phyloP scores from a whole-genome alignment of 2,113 vertebrate species.

The Hippocampus mohnikei region DNA sequence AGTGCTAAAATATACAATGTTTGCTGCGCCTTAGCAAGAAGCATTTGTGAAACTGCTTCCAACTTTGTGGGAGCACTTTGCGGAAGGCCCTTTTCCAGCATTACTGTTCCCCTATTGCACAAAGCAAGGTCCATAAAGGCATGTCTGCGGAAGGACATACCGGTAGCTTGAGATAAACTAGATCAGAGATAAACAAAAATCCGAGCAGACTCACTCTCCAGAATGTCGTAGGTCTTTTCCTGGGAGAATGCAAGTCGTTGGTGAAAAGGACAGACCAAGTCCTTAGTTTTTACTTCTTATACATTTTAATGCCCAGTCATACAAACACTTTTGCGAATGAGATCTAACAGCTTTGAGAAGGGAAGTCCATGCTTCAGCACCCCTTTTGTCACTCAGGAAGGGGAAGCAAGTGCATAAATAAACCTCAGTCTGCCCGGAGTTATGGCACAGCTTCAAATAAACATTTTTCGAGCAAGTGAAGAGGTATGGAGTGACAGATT shows the following conservation, averaged over 20 bases:
- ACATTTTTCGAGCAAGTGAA: too few species aligned
- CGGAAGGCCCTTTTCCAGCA: not conserved
- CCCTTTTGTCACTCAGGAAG: conserved; percentile 45
- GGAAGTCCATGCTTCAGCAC: conserved; percentile 18
- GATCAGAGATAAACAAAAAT: too few species aligned
- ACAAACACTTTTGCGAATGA: not conserved
- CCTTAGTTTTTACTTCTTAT: too few species aligned
- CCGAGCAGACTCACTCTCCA: too few species aligned
- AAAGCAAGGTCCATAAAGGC: not conserved
- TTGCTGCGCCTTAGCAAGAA: not conserved
- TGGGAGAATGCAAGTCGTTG: too few species aligned
- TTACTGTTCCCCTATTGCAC: not conserved
- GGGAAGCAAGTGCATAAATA: conserved; percentile 50
- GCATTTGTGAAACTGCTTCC: not conserved
- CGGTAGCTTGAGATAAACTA: too few species aligned
- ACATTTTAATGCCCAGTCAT: not conserved
- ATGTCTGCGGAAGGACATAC: too few species aligned
- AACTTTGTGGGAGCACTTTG: not conserved
- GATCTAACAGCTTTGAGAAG: not conserved
- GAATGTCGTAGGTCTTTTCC: too few species aligned
- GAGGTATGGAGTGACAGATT: too few species aligned
- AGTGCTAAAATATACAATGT: not conserved
- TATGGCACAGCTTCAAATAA: not conserved
- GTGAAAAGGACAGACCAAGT: too few species aligned
- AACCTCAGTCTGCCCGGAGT: conserved; percentile 1